These are phyloP conservation scores for Aphrocallistes beatrix DNA, from an alignment of 37 sponge, comb jelly and placozoan species.

Conservation along the genomic window DNA sequence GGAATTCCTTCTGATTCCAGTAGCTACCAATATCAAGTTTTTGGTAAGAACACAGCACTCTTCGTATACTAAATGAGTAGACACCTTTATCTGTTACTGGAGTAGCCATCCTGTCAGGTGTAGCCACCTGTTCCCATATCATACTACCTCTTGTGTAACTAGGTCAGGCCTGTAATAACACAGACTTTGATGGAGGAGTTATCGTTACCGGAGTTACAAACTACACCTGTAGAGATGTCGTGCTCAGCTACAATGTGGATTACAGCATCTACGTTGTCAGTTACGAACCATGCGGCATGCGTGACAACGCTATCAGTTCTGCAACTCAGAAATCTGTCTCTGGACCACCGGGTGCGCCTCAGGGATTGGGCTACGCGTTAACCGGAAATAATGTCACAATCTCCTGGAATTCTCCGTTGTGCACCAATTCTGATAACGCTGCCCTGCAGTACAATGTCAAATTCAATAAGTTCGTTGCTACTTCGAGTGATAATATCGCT, in stretches of 20 bases:
- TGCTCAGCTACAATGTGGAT: neutral
- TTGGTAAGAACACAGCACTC: too few relatives aligned
- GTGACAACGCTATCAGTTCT: neutral
- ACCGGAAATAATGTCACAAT: neutral
- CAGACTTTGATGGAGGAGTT: too few relatives aligned
- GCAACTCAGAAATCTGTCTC: neutral
- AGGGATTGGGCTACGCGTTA: neutral
- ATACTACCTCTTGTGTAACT: too few relatives aligned
- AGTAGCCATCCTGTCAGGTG: too few relatives aligned
- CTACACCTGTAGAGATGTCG: neutral
- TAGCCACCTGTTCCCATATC: too few relatives aligned
- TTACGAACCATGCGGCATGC: neutral
- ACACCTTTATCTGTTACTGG: too few relatives aligned
- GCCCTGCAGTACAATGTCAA: neutral
- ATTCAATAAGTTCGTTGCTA: neutral
- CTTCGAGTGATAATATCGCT: too few relatives aligned
- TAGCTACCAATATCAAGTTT: too few relatives aligned
- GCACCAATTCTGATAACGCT: neutral
- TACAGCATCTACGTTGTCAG: neutral
- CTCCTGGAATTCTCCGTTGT: neutral
- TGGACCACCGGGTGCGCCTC: neutral
- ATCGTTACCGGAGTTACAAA: neutral
- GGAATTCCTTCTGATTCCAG: too few relatives aligned
- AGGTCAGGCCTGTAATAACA: too few relatives aligned
- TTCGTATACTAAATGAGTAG: too few relatives aligned